These are phyloP conservation scores for Taxidea taxus DNA, from an alignment of 2,113 vertebrate genomes.

Conservation along the genomic window DNA sequence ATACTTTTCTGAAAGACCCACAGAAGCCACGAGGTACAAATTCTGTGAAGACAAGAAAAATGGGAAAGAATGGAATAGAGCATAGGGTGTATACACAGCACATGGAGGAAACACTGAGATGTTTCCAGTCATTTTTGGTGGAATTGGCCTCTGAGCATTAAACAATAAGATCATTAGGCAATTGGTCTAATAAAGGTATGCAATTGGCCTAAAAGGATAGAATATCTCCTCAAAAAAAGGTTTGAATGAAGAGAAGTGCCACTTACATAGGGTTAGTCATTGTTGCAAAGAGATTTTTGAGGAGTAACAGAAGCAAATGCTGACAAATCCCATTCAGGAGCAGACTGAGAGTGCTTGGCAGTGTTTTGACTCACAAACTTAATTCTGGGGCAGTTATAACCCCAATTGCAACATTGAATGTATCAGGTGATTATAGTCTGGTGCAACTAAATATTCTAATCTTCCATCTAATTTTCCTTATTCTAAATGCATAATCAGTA, in stretches of 20 bases:
- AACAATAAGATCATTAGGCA: neutral
- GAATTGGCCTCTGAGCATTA: neutral
- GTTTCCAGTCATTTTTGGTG: neutral
- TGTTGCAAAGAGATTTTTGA: neutral
- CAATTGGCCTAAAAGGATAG: fast-evolving
- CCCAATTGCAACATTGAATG: neutral
- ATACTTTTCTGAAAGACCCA: neutral
- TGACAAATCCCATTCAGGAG: neutral
- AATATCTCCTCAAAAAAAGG: neutral
- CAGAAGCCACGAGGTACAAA: neutral
- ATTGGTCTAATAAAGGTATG: neutral
- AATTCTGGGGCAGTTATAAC: neutral
- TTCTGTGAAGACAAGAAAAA: neutral
- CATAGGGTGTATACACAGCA: fast-evolving
- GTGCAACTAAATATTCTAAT: neutral
- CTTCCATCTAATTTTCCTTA: neutral
- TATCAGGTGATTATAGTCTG: neutral
- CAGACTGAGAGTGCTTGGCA: fast-evolving
- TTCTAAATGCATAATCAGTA: neutral
- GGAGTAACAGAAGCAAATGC: neutral
- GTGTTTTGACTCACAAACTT: neutral
- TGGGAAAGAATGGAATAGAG: neutral
- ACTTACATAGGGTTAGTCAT: neutral
- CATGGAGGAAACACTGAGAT: fast-evolving
- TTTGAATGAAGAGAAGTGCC: neutral